Conservation (phyloP, 2,888 invertebrate genomes). For the Autographa gamma region DNA sequence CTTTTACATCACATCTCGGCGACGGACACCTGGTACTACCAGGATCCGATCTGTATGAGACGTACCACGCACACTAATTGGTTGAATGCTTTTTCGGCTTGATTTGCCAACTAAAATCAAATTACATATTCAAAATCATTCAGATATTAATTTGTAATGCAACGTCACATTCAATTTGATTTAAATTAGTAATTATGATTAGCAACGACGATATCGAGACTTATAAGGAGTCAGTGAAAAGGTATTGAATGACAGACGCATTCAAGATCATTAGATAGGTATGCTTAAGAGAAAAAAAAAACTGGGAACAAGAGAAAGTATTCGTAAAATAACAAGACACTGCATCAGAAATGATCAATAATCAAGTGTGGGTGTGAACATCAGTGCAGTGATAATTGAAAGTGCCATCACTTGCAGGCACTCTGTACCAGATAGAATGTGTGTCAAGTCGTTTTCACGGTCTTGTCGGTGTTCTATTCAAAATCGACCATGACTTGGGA, state of each 20-base stretch:
- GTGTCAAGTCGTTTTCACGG: constrained; percentile 86
- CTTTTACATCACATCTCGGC: constrained; percentile 84
- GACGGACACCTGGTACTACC: constrained; percentile 81
- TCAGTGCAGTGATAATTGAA: constrained; percentile 85
- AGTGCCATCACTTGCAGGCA: constrained; percentile 83
- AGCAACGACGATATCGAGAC: constrained; percentile 74
- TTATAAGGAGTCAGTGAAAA: constrained; percentile 78
- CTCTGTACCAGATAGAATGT: constrained; percentile 81
- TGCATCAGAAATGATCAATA: constrained; percentile 80
- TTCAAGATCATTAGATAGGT: constrained; percentile 72
- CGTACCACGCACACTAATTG: constrained; percentile 73
- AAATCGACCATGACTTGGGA: constrained; percentile 80
- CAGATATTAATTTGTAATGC: constrained; percentile 76
- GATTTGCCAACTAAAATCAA: constrained; percentile 71
- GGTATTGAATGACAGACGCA: constrained; percentile 80
- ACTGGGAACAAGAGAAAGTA: constrained; percentile 83
- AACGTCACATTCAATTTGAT: constrained; percentile 75
- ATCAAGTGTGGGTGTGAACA: constrained; percentile 73
- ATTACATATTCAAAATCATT: constrained; percentile 67
- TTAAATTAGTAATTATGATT: constrained; percentile 81
- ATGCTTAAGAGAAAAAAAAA: constrained; percentile 64
- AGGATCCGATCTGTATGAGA: constrained; percentile 81
- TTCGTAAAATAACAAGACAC: constrained; percentile 74
- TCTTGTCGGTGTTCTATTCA: constrained; percentile 73
- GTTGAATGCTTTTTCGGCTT: constrained; percentile 72